Evolutionary conservation across 2,888 invertebrate genomes (phyloP).

Genomic region (Gymnosoma rotundatum): DNA sequence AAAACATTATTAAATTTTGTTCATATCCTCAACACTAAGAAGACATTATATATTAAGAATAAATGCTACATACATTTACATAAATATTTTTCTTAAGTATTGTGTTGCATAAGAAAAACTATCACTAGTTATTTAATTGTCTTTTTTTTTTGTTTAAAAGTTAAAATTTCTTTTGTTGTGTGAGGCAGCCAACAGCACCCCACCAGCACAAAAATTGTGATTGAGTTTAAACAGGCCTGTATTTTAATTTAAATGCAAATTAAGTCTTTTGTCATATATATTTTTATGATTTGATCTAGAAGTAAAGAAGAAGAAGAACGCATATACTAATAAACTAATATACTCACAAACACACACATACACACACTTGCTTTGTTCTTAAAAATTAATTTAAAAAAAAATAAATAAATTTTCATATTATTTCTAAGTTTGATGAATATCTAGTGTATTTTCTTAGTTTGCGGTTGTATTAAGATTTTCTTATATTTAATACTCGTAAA

Average conservation of each 20-base stretch:
- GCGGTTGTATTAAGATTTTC: neutral
- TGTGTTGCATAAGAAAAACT: constrained; percentile 39
- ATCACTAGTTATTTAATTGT: constrained; percentile 58
- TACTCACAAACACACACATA: too few relatives aligned
- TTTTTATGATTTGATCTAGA: constrained; percentile 58
- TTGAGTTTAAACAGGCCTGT: constrained; percentile 72
- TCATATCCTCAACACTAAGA: neutral
- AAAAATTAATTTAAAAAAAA: constrained; percentile 36
- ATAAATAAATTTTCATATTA: constrained; percentile 42
- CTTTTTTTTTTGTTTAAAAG: constrained; percentile 49
- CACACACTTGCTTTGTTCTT: constrained; percentile 34
- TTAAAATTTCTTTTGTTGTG: constrained; percentile 32
- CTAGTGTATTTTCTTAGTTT: constrained; percentile 4
- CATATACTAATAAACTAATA: neutral
- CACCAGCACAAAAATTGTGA: constrained; percentile 10
- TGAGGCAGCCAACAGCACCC: constrained; percentile 12
- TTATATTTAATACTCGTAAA: constrained; percentile 19
- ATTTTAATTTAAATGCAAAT: constrained; percentile 81
- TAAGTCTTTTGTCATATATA: constrained; percentile 78
- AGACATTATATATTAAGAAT: constrained; percentile 31
- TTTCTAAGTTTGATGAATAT: constrained; percentile 57
- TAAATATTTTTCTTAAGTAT: neutral
- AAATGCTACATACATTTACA: constrained; percentile 24
- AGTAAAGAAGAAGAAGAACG: neutral
- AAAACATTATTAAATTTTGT: constrained; percentile 16